Conservation (phyloP, 2,797 vertebrate species). For the Mormyrus proboscirostris region DNA sequence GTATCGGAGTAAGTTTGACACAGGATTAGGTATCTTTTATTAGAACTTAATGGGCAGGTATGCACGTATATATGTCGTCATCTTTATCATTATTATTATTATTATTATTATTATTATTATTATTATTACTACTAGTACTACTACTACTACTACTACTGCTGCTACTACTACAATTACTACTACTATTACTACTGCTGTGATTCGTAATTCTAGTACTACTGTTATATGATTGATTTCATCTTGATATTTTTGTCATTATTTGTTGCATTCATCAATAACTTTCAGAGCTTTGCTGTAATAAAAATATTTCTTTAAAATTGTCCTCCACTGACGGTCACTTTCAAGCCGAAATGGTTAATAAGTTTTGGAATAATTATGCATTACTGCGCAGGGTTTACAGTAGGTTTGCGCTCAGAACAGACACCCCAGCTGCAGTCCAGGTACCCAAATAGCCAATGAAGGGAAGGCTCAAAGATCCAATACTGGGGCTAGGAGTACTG, state of each 20-base stretch:
- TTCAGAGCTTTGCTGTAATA: not conserved
- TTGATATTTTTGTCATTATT: not conserved
- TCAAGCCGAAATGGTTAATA: not conserved
- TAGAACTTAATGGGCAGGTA: not conserved
- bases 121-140: not conserved
- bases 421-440: not conserved
- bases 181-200: not conserved
- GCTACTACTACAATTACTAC: not conserved
- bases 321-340: not conserved
- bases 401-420: not conserved
- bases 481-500: not conserved
- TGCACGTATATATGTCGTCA: not conserved
- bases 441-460: not conserved
- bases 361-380: not conserved
- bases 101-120: not conserved
- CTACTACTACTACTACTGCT: not conserved
- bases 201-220: not conserved
- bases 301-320: not conserved
- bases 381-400: not conserved
- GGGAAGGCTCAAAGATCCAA: not conserved
- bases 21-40: not conserved
- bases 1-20: conserved; percentile 82
- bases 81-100: not conserved
- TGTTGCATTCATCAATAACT: not conserved
- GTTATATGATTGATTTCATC: not conserved